Evolutionary conservation across 2,888 invertebrate species (phyloP).

Genomic region (Nephrotoma guestfalica): DNA sequence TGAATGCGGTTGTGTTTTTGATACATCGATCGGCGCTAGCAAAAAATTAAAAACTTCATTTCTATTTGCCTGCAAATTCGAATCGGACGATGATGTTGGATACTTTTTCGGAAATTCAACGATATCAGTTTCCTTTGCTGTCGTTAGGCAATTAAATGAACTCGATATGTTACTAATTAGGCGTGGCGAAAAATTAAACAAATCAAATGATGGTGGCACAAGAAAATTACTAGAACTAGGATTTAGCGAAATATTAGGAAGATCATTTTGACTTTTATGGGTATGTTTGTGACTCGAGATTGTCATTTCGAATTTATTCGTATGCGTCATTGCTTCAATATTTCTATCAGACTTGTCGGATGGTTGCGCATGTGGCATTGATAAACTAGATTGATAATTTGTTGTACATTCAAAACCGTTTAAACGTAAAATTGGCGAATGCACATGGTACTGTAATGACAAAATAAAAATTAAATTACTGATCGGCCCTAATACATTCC

Average conservation of each 20-base stretch:
- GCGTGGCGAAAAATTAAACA: conserved; percentile 13
- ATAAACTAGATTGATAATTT: conserved; percentile 30
- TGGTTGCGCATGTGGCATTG: not conserved
- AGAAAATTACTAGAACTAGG: conserved; percentile 15
- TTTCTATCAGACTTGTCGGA: not conserved
- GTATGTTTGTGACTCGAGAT: not conserved
- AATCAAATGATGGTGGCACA: conserved; percentile 19
- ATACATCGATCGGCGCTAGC: conserved; percentile 17
- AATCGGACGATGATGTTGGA: conserved; percentile 25
- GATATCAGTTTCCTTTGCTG: conserved; percentile 7
- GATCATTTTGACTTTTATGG: not conserved
- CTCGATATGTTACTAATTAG: conserved; percentile 21
- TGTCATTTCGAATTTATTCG: not conserved
- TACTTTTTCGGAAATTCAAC: conserved; percentile 9
- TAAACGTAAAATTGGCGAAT: conserved; percentile 40
- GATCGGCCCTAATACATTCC: too few relatives aligned
- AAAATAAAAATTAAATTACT: conserved; percentile 12
- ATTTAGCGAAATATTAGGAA: not conserved
- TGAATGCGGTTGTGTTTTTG: not conserved
- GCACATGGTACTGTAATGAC: conserved; percentile 35
- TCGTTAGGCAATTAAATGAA: conserved; percentile 24
- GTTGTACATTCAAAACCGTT: conserved; percentile 38
- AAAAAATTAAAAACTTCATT: conserved; percentile 27
- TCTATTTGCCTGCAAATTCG: conserved; percentile 23
- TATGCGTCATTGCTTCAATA: not conserved